Evolutionary conservation across 1,140 invertebrate species (phyloP).

Genomic region (Apis mellifera): DNA sequence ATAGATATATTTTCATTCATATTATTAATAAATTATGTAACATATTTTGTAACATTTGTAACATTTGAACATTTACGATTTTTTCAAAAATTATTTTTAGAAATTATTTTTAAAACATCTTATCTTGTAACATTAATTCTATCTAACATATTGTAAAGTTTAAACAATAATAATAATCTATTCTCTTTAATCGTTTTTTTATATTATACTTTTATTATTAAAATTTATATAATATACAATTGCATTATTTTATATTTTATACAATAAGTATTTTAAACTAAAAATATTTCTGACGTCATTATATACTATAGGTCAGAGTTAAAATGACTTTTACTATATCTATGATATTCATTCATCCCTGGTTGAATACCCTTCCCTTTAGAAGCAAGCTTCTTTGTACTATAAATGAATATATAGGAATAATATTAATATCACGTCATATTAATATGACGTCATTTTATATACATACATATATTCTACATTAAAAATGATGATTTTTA

Average conservation of each 20-base stretch:
- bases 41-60: too few species aligned
- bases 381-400: not conserved
- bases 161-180: too few species aligned
- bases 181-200: too few species aligned
- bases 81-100: too few species aligned
- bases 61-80: too few species aligned
- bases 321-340: not conserved
- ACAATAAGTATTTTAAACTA: not conserved
- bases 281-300: slow-evolving; percentile 10
- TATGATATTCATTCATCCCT: not conserved
- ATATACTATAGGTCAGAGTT: not conserved
- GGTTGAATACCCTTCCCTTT: not conserved
- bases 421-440: not conserved
- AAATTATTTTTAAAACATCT: too few species aligned
- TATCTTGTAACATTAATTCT: too few species aligned
- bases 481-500: too few species aligned
- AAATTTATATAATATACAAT: not conserved
- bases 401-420: not conserved
- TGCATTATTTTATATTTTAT: not conserved
- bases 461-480: not conserved
- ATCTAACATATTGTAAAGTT: too few species aligned
- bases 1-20: too few species aligned
- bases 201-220: too few species aligned
- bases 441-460: not conserved
- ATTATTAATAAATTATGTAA: too few species aligned